Evolutionary conservation across 2,113 vertebrate species (phyloP).

Genomic region (Ovis canadensis): DNA sequence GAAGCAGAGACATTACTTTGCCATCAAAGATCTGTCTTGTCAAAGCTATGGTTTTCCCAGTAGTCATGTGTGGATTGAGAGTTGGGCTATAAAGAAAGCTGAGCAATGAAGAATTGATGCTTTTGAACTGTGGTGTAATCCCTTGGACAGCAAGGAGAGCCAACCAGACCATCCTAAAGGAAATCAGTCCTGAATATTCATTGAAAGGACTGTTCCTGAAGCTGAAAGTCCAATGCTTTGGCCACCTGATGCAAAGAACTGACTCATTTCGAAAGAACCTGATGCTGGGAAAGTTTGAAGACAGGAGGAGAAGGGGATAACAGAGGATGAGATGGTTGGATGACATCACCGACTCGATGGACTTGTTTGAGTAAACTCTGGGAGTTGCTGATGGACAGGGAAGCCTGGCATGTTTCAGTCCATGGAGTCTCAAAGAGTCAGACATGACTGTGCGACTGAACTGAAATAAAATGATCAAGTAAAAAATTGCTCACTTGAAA

Average conservation of each 20-base stretch:
- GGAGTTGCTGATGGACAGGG: not conserved
- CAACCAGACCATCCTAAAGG: not conserved
- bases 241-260: not conserved
- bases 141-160: not conserved
- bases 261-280: not conserved
- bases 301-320: not conserved
- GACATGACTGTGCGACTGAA: rapidly evolving
- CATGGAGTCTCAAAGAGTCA: not conserved
- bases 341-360: not conserved
- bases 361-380: not conserved
- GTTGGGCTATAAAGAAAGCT: not conserved
- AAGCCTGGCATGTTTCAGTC: not conserved
- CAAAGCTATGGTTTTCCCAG: not conserved
- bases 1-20: not conserved
- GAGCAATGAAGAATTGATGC: not conserved
- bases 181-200: not conserved
- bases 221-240: not conserved
- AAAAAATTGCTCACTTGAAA: not conserved
- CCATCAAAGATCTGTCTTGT: not conserved
- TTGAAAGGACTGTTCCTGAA: not conserved
- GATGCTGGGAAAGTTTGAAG: not conserved
- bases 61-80: not conserved
- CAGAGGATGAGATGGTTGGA: not conserved
- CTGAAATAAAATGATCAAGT: not conserved
- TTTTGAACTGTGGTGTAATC: not conserved